phyloP scores from a whole-genome alignment of 2,113 vertebrate genomes.

The Alethe castanea region DNA sequence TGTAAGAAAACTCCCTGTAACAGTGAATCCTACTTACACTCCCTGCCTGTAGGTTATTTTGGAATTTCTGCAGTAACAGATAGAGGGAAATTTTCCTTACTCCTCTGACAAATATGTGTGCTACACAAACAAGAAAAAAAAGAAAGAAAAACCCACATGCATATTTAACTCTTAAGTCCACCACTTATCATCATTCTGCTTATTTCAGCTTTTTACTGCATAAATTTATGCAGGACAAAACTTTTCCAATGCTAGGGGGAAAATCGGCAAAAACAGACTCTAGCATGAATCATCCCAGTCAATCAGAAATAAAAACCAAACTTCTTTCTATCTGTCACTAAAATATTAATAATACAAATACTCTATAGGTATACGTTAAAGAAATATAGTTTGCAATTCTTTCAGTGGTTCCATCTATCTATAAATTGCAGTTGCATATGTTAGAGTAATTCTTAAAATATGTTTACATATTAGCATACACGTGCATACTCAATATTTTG shows the following conservation, averaged over 20 bases:
- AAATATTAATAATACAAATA: background rate
- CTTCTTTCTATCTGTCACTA: background rate
- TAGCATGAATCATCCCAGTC: background rate
- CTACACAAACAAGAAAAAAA: background rate
- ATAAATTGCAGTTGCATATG: background rate
- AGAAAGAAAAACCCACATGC: accelerated
- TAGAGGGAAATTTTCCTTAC: background rate
- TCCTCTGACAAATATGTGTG: background rate
- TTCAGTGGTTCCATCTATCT: background rate
- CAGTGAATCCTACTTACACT: background rate
- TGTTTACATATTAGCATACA: background rate
- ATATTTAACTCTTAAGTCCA: background rate
- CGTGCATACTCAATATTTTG: background rate
- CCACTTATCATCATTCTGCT: background rate
- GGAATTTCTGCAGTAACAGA: background rate
- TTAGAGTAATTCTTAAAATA: background rate
- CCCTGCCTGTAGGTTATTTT: background rate
- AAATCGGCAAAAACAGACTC: background rate
- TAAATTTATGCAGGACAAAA: background rate
- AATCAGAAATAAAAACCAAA: background rate
- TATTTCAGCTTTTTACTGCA: background rate
- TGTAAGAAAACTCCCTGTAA: background rate
- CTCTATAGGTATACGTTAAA: background rate
- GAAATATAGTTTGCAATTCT: background rate
- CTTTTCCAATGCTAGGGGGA: background rate